phyloP scores from a whole-genome alignment of 2,113 vertebrate genomes.

The Ellobius talpinus region DNA sequence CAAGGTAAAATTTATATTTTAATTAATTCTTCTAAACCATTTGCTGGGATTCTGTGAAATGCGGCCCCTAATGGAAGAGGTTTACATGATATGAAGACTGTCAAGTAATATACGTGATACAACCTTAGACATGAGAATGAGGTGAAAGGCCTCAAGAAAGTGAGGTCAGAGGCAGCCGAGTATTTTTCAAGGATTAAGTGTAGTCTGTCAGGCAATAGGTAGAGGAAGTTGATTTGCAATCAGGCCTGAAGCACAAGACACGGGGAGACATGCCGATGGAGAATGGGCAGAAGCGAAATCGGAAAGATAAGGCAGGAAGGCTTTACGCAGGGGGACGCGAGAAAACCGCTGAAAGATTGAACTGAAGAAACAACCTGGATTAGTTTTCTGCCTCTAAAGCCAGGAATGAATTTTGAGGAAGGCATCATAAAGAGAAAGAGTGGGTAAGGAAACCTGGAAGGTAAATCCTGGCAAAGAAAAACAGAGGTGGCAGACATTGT shows the following conservation, averaged over 20 bases:
- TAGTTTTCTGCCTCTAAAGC: neutral
- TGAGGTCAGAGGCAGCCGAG: neutral
- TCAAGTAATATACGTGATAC: neutral
- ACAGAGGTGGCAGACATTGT: neutral
- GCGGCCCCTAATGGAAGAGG: neutral
- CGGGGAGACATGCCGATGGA: neutral
- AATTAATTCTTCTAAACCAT: slow-evolving; percentile 41
- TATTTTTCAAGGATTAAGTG: neutral
- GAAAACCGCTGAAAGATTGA: neutral
- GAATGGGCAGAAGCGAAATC: neutral
- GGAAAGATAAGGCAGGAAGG: neutral
- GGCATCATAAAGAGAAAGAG: neutral
- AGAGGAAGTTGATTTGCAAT: slow-evolving; percentile 4
- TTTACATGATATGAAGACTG: neutral
- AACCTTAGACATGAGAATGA: neutral
- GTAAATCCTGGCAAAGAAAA: neutral
- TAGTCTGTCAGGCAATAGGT: neutral
- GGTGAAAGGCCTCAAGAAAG: neutral
- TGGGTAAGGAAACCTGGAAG: neutral
- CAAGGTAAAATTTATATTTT: slow-evolving; percentile 52
- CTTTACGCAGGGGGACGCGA: neutral
- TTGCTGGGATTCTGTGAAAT: neutral
- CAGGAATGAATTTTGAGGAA: neutral
- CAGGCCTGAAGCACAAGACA: neutral
- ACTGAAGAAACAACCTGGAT: neutral